Base-by-base conservation (phyloP, 2,888 invertebrate genomes). In the Frankliniella intonsa region DNA sequence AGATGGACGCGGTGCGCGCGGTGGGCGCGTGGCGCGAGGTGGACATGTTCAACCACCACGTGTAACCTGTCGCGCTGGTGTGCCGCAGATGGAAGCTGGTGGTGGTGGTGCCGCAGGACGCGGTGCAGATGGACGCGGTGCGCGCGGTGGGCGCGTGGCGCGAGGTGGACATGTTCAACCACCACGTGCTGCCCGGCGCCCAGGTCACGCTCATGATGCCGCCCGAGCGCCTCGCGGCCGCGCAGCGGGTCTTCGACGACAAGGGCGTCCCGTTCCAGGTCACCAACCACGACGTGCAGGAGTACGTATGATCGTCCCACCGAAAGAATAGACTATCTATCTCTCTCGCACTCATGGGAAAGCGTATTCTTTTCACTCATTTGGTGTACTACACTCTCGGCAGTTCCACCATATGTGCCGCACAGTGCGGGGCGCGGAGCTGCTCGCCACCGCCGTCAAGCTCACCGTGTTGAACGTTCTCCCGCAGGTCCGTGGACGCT, bases 11-110 rank as follows among this genome's bases (percentile, higher is more conserved):
- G 69, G 22, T 76, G 8, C 69, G 69, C 69, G 69, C 69, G 11
- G 22, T 76, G 69, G 69, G 25, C 69, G 22, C 9, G 69, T 76
- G 69, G 69, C 69, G 69, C 69, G 69, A 76, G 22, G 69, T 76
- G 69, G 69, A 76, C 69, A 1, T 76, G 69, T 76, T 76, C 69
- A 25, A 22, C 22, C 69, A 76, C 69, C 69, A 12, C 69, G 25
- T 76, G 22, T n/a, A n/a, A n/a, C n/a, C n/a, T n/a, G n/a, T n/a
- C n/a, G n/a, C n/a, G n/a, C n/a, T n/a, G n/a, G n/a, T n/a, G n/a
- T n/a, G n/a, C n/a, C 65, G 22, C 69, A 69, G 69, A 22, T 22
- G 9, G 22, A 69, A 69, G 69, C 69, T 76, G 69, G 22, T 76
- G 69, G 25, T 25, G 69, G 69, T 22, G 8, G 12, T 12, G 22